Conservation (phyloP, 2,797 vertebrate genomes). For the Hozukius guyotensis region DNA sequence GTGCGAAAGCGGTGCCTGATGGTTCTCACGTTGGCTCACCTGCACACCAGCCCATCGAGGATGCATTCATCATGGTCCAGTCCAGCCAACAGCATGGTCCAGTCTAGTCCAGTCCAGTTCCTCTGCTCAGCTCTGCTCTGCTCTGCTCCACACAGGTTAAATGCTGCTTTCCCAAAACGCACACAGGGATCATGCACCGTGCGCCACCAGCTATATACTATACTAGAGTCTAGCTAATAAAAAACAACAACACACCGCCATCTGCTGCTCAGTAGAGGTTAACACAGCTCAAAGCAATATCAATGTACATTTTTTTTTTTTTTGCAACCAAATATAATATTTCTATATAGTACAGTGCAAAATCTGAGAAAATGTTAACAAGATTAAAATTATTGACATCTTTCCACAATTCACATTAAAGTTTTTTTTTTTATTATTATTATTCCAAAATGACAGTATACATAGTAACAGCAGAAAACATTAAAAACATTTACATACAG, state of each 20-base stretch:
- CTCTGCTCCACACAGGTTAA: constrained; percentile 22
- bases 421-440: no score
- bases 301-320: no score
- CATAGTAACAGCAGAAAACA: no score
- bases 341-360: no score
- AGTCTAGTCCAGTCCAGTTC: neutral
- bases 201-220: neutral
- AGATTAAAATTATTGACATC: no score
- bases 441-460: no score
- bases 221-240: neutral
- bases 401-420: no score
- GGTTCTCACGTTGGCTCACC: constrained; percentile 70
- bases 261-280: constrained; percentile 5
- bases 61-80: constrained; percentile 15
- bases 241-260: constrained; percentile 27
- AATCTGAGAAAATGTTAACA: no score
- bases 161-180: constrained; percentile 41
- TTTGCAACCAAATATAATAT: no score
- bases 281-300: neutral
- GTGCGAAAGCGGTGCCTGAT: constrained; percentile 36
- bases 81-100: neutral
- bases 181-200: neutral
- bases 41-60: constrained; percentile 63
- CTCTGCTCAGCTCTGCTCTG: neutral
- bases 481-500: no score